Evolutionary conservation across 2,797 vertebrate species (phyloP).

Genomic region (Anas capensis): DNA sequence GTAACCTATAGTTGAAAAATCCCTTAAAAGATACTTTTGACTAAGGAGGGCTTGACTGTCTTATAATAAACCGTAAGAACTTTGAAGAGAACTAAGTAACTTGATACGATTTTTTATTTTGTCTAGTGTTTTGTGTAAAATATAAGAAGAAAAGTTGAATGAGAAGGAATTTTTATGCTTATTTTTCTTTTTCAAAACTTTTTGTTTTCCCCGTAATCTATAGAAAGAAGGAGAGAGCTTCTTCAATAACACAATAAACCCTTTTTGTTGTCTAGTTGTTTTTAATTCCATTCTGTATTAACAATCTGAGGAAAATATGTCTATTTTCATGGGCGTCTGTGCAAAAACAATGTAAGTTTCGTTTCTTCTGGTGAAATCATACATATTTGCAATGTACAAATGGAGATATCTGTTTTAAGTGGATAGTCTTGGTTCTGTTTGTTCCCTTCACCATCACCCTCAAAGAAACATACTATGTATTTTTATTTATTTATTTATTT

Average conservation of each 20-base stretch:
- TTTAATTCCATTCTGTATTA: neutral
- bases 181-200: neutral
- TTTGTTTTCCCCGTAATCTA: neutral
- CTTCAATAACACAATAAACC: neutral
- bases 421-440: neutral
- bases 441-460: rapidly evolving
- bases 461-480: neutral
- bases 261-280: neutral
- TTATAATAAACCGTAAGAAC: rapidly evolving
- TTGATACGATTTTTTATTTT: neutral
- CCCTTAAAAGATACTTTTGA: neutral
- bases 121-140: neutral
- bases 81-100: neutral
- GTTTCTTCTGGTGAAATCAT: neutral
- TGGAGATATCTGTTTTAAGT: neutral
- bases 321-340: neutral
- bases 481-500: neutral
- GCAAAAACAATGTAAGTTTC: neutral
- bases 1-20: neutral
- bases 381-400: neutral
- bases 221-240: neutral
- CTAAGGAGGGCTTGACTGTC: neutral
- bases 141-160: neutral
- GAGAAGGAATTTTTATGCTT: neutral
- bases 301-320: neutral